Base-by-base conservation (phyloP, 2,888 invertebrate species). In the Empis stercorea region DNA sequence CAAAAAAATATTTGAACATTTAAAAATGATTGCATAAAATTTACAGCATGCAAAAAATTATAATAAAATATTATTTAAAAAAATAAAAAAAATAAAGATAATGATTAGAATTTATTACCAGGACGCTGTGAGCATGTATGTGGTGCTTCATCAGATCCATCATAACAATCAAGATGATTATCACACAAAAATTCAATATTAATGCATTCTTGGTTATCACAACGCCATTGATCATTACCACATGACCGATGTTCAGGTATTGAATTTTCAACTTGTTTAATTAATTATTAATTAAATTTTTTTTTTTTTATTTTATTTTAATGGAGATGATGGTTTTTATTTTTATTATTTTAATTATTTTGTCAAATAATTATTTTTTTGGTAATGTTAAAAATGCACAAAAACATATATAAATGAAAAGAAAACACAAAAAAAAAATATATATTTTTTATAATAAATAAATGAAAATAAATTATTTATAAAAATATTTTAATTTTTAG, bases 161-260 rank as follows among this genome's bases (percentile, higher is more conserved):
- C 82, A 10, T 55, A 50, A 65, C 83, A 84, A 65, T 84, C 78
- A 15, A 48, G 50, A 10, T 58, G 52, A 27, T 67, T 64, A 66
- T 84, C 72, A 66, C 84, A 81, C 55, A 71, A 64, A 61, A 72
- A 72, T 51, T 66, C 67, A 57, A 61, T 63, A 55, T 74, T 71
- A 55, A 81, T 77, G 68, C 81, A 81, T 63, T 73, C 65, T 60
- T 75, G 76, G 65, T 76, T 76, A 59, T 72, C 71, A 68, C 84
- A 84, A 61, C 72, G 73, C 75, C 79, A 82, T 52, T 70, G 71
- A 57, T 73, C 47, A 30, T 48, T 10, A 39, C 47, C 56, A 52
- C 66, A 66, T 48, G 48, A 44, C 42, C 47, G 46, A 47, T 47
- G 47, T 40, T 17, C 45, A 47, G 16, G 47, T 49, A 43, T 52